Percentiles rank a stretch among this genome's conserved stretches.
phyloP scores from a whole-genome alignment of 1,140 invertebrate species.

The Fopius arisanus region DNA sequence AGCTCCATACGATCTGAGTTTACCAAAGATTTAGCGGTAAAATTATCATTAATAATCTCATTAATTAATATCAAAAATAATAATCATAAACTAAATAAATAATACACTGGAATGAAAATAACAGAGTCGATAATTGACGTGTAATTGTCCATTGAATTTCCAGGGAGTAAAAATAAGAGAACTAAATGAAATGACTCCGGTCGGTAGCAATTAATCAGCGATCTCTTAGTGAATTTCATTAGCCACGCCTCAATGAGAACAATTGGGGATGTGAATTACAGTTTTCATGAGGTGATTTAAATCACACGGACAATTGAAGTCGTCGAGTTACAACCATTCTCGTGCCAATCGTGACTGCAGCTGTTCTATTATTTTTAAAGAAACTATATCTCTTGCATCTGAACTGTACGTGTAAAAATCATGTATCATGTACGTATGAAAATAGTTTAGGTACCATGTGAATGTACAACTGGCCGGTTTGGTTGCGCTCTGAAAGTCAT shows the following conservation, averaged over 20 bases:
- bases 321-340: not conserved
- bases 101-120: too few species aligned
- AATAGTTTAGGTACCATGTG: not conserved
- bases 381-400: conserved; percentile 11
- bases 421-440: not conserved
- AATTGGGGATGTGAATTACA: not conserved
- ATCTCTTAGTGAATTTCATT: not conserved
- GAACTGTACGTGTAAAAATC: not conserved
- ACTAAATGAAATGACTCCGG: not conserved
- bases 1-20: too few species aligned
- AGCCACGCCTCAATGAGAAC: not conserved
- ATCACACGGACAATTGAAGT: not conserved
- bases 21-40: too few species aligned
- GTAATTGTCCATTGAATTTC: too few species aligned
- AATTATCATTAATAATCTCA: too few species aligned
- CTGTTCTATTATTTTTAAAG: not conserved
- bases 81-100: too few species aligned
- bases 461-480: conserved; percentile 20
- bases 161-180: too few species aligned
- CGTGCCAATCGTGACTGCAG: conserved; percentile 29
- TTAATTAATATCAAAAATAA: too few species aligned
- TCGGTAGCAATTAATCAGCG: not conserved
- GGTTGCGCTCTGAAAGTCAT: conserved; percentile 32
- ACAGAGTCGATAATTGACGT: too few species aligned
- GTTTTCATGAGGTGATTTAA: conserved; percentile 2